Evolutionary conservation across 2,113 vertebrate genomes (phyloP).

Genomic region (Paratilapia polleni): DNA sequence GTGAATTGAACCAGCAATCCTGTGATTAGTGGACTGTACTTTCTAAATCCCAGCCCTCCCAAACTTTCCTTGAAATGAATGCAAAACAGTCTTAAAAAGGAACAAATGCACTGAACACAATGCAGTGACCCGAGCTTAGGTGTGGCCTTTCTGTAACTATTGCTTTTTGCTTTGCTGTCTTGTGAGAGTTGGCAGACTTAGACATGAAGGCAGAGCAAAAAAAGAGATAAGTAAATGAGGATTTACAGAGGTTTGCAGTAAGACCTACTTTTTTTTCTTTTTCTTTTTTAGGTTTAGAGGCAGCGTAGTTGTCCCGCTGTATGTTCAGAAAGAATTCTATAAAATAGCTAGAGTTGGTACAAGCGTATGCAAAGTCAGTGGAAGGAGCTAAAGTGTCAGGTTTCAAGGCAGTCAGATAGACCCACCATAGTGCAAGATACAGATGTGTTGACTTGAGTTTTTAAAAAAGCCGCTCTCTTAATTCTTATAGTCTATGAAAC

Average conservation of each 20-base stretch:
- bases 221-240: neutral
- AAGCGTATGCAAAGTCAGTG: conserved; percentile 9
- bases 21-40: neutral
- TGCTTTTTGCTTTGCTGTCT: neutral
- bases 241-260: neutral
- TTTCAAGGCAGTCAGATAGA: conserved; percentile 23
- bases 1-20: neutral
- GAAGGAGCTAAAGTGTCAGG: conserved; percentile 7
- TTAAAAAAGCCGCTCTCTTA: neutral
- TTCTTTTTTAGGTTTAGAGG: too few species aligned
- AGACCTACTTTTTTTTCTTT: neutral
- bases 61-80: neutral
- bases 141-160: conserved; percentile 7
- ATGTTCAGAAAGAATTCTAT: neutral
- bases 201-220: neutral
- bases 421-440: neutral
- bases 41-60: neutral
- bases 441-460: neutral
- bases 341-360: neutral
- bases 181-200: conserved; percentile 16
- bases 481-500: neutral
- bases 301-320: neutral
- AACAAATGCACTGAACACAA: conserved; percentile 31
- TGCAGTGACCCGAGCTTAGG: conserved; percentile 18
- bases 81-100: conserved; percentile 5